A percentile compares a stretch with the other conserved stretches of the same genome.
These are phyloP conservation scores for Mandrillus leucophaeus DNA, from an alignment of 2,113 vertebrate species.

Conservation along the genomic window DNA sequence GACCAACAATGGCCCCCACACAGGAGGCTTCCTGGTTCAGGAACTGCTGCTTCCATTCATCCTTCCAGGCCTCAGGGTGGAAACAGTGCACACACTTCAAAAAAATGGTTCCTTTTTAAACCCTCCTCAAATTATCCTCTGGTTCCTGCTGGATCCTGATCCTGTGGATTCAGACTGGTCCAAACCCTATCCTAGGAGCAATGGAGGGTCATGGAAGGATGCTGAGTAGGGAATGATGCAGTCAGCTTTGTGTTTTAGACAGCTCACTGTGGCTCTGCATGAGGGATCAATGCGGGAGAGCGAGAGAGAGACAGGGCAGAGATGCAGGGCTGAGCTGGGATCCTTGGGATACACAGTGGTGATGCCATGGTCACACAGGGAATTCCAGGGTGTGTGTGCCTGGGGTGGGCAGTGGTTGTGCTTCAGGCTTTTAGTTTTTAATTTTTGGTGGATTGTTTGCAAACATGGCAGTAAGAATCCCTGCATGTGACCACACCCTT, in stretches of 20 bases:
- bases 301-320: neutral
- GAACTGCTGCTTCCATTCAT: neutral
- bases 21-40: neutral
- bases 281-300: neutral
- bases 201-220: neutral
- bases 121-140: neutral
- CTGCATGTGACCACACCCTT: neutral
- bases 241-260: neutral
- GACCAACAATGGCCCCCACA: too few species aligned
- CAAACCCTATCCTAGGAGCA: neutral
- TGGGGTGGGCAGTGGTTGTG: fast-evolving
- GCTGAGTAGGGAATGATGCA: fast-evolving
- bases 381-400: neutral
- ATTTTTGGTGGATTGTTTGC: neutral
- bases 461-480: neutral
- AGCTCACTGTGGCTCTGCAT: neutral
- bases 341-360: neutral
- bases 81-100: neutral
- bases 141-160: neutral
- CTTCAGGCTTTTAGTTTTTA: neutral
- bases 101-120: neutral
- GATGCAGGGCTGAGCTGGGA: neutral
- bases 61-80: neutral
- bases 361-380: neutral
- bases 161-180: neutral